Base-by-base conservation (phyloP, 2,797 vertebrate genomes). In the Pseudochirops cupreus region DNA sequence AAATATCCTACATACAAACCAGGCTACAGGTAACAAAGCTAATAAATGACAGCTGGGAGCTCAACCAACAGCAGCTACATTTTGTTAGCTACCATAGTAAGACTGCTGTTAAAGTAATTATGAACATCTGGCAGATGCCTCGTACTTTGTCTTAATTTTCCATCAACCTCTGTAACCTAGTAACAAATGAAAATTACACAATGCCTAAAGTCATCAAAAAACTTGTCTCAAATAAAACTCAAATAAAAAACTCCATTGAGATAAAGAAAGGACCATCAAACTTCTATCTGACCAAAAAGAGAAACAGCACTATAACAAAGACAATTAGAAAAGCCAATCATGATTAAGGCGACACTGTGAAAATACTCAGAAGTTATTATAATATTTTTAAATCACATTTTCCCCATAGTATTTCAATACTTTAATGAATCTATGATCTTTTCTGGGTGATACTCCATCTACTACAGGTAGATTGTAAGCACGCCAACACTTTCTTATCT, bases 211-310 rank as follows among this genome's bases (percentile, higher is more conserved):
- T 13, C 62, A 91, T 53, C 21, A 91, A 57, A 96, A 95, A 53
- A 56, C 10, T 13, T 95, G 10, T 95, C 93, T 91, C 91, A 89
- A 93, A 56, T 92, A 31, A 95, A 46, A 46, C 90, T 90, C 92
- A 2, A 39, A 67, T 91, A 12, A 67, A 95, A 96, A 57, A 5
- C 14, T 4, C 24, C 58, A 94, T 0, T 92, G 87, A 93, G 39
- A 59, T n/a, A 53, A 56, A 93, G 26, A 53, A 56, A 93, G 26
- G 62, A 46, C 50, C 39, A 31, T 2, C 50, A 52, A 90, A 52
- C 46, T 52, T 90, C 87, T 53, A 52, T 50, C 4, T 53, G 24
- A 52, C 7, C 46, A 90, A 90, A 90, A 52, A 29, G 50, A 94
- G 18, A 14, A 28, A 1, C 12, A 28, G 11, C 52, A 56, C 31